Evolutionary conservation across 2,888 invertebrate genomes (phyloP).

Genomic region (Drosophila diplacantha): DNA sequence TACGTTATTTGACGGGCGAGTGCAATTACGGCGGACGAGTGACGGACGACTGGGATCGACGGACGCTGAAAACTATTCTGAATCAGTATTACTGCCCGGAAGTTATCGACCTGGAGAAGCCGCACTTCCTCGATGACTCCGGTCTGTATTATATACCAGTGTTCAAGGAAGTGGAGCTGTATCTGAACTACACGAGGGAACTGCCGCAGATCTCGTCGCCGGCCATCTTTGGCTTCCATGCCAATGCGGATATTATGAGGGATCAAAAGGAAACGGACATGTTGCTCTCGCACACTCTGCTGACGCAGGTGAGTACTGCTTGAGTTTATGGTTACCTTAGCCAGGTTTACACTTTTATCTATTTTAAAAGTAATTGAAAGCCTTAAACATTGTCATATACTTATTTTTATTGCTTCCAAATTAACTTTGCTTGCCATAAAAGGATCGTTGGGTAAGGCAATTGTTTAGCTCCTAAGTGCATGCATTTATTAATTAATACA

Average conservation of each 20-base stretch:
- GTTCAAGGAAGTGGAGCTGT: slow-evolving; percentile 85
- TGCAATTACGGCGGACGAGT: slow-evolving; percentile 98
- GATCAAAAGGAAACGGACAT: slow-evolving; percentile 91
- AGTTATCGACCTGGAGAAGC: slow-evolving; percentile 81
- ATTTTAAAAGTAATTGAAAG: not conserved
- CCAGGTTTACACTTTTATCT: not conserved
- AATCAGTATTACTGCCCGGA: slow-evolving; percentile 86
- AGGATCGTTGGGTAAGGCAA: slow-evolving; percentile 74
- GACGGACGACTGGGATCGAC: slow-evolving; percentile 96
- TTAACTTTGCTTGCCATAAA: slow-evolving; percentile 34
- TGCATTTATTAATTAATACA: not conserved
- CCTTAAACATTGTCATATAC: not conserved
- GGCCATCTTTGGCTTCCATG: slow-evolving; percentile 93
- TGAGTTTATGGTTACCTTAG: not conserved
- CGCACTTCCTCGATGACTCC: slow-evolving; percentile 83
- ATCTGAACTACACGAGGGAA: slow-evolving; percentile 82
- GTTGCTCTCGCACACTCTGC: slow-evolving; percentile 84
- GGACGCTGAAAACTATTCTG: slow-evolving; percentile 90
- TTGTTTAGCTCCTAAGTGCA: not conserved
- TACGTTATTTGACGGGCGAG: slow-evolving; percentile 94
- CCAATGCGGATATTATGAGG: slow-evolving; percentile 94
- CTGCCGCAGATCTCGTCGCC: slow-evolving; percentile 89
- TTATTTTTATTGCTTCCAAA: slow-evolving; percentile 3
- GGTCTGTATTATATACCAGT: slow-evolving; percentile 86
- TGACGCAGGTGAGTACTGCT: slow-evolving; percentile 84